Evolutionary conservation across 2,797 vertebrate genomes (phyloP).

Genomic region (Cuculus canorus): DNA sequence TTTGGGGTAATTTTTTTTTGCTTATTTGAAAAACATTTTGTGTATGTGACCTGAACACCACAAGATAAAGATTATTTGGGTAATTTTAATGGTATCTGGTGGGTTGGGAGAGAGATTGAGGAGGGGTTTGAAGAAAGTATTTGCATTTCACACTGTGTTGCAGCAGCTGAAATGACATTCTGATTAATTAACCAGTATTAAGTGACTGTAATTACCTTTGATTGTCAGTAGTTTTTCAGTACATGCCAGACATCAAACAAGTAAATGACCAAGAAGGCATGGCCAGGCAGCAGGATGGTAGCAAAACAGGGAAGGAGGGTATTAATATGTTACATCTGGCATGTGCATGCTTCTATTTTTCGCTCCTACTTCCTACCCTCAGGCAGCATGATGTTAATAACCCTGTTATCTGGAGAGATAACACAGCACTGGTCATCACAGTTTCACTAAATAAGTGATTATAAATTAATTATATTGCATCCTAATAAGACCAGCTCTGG

Average conservation of each 20-base stretch:
- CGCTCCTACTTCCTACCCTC: not conserved
- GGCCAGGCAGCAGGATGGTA: not conserved
- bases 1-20: not conserved
- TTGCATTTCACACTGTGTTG: not conserved
- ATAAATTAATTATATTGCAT: slow-evolving; percentile 56
- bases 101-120: not conserved
- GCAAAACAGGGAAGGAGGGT: not conserved
- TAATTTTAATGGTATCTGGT: slow-evolving; percentile 1
- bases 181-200: not conserved
- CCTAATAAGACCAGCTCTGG: slow-evolving; percentile 31
- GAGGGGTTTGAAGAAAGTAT: not conserved
- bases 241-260: not conserved
- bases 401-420: slow-evolving; percentile 32
- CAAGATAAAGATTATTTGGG: not conserved
- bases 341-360: not conserved
- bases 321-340: not conserved
- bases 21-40: not conserved
- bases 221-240: not conserved
- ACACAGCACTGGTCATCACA: slow-evolving; percentile 4
- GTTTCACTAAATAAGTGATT: slow-evolving; percentile 60
- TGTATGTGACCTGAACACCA: not conserved
- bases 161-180: not conserved
- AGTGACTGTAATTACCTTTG: not conserved
- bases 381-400: slow-evolving; percentile 32
- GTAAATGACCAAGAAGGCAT: not conserved